These are phyloP conservation scores for Gastrophryne carolinensis DNA, from an alignment of 2,797 vertebrate species.

Conservation along the genomic window DNA sequence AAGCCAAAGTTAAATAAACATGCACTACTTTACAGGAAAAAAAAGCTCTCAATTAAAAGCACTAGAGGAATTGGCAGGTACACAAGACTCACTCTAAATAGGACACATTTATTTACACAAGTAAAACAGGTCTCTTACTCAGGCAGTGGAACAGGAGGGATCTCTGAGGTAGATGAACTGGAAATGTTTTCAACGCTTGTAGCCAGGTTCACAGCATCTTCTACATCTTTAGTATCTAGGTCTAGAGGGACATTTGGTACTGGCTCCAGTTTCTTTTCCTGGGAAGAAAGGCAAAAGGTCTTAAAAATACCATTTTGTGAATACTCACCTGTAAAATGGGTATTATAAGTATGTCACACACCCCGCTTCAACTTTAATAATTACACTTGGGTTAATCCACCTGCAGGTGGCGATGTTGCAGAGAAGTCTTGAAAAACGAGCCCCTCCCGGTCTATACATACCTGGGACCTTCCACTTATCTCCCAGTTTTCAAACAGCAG, in stretches of 20 bases:
- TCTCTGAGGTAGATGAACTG: constrained; percentile 90
- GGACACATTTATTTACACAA: not conserved
- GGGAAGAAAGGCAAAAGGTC: constrained; percentile 40
- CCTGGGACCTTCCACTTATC: too few species aligned
- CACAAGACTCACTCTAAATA: not conserved
- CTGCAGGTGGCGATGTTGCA: too few species aligned
- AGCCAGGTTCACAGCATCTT: constrained; percentile 61
- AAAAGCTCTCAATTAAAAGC: not conserved
- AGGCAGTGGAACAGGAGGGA: constrained; percentile 66
- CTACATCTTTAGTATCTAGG: constrained; percentile 62
- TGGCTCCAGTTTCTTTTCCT: constrained; percentile 73
- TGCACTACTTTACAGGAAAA: not conserved
- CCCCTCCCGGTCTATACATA: too few species aligned
- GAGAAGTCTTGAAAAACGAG: too few species aligned
- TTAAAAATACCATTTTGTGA: too few species aligned
- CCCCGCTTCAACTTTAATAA: too few species aligned
- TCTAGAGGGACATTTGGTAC: constrained; percentile 54
- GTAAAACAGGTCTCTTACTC: constrained; percentile 70
- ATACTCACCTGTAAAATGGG: too few species aligned
- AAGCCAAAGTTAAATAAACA: not conserved
- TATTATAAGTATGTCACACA: too few species aligned
- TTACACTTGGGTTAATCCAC: too few species aligned
- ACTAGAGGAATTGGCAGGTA: not conserved
- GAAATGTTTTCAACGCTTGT: constrained; percentile 75
- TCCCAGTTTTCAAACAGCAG: too few species aligned